phyloP scores from a whole-genome alignment of 2,113 vertebrate species.

The Rhabdomys dilectus region DNA sequence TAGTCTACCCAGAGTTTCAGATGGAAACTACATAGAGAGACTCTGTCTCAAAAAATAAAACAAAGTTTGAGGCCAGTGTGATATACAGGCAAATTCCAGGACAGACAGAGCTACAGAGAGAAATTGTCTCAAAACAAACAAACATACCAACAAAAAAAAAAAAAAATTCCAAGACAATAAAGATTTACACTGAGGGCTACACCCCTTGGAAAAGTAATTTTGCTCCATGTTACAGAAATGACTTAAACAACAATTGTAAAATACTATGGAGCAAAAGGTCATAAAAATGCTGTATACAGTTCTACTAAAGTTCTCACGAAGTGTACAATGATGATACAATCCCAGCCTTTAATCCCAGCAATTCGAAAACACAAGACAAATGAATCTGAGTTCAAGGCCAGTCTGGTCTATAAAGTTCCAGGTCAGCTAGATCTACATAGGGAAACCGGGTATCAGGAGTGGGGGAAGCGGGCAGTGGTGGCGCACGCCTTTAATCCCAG shows the following conservation, averaged over 20 bases:
- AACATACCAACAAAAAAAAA: neutral
- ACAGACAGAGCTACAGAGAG: neutral
- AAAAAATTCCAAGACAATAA: neutral
- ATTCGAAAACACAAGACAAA: neutral
- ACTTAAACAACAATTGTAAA: neutral
- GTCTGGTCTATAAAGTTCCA: neutral
- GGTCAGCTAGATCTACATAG: neutral
- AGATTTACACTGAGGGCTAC: neutral
- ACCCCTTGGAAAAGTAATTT: conserved; percentile 6
- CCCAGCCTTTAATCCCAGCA: neutral
- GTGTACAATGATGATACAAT: neutral
- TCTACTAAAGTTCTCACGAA: neutral
- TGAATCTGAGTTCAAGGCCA: neutral
- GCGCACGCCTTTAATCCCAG: no score
- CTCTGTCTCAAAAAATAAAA: neutral
- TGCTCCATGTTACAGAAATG: conserved; percentile 1
- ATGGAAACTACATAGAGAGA: neutral
- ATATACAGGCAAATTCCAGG: neutral
- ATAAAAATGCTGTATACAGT: neutral
- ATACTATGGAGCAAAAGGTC: neutral
- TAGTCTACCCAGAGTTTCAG: neutral
- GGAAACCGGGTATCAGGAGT: neutral
- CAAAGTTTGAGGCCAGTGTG: neutral
- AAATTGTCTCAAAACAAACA: neutral
- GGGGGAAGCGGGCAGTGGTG: no score